These are phyloP conservation scores for Marronus borbonicus DNA, from an alignment of 2,888 invertebrate species.

Conservation along the genomic window DNA sequence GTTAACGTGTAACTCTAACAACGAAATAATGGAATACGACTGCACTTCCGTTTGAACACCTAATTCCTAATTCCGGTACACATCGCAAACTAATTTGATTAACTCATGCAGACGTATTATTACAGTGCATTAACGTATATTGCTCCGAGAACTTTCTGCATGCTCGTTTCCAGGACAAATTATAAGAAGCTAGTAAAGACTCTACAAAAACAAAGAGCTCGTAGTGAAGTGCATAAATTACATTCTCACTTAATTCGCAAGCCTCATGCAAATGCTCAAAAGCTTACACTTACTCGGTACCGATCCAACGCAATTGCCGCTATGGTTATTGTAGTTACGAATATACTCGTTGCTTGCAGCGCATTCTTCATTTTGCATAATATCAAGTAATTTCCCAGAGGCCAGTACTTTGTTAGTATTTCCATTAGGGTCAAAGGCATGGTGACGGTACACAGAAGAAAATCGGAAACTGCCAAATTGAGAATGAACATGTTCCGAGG, in stretches of 20 bases:
- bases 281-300: constrained; percentile 77
- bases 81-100: too few relatives aligned
- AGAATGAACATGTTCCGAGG: constrained; percentile 95
- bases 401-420: constrained; percentile 89
- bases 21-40: too few relatives aligned
- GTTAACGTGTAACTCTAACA: too few relatives aligned
- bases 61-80: too few relatives aligned
- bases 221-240: not conserved
- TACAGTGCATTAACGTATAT: too few relatives aligned
- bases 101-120: too few relatives aligned
- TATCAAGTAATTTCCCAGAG: constrained; percentile 83
- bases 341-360: constrained; percentile 91
- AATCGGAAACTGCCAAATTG: constrained; percentile 89
- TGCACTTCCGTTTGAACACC: too few relatives aligned
- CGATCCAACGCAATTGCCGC: constrained; percentile 91
- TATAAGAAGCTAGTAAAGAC: too few relatives aligned
- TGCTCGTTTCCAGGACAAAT: too few relatives aligned
- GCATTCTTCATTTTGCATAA: constrained; percentile 90
- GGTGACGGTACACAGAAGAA: constrained; percentile 89
- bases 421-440: constrained; percentile 93
- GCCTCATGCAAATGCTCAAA: not conserved
- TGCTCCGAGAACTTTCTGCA: too few relatives aligned
- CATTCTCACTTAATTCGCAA: too few relatives aligned
- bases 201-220: too few relatives aligned
- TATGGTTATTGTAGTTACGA: constrained; percentile 94